Evolutionary conservation across 2,113 vertebrate species (phyloP).

Genomic region (Falcunculus frontatus): DNA sequence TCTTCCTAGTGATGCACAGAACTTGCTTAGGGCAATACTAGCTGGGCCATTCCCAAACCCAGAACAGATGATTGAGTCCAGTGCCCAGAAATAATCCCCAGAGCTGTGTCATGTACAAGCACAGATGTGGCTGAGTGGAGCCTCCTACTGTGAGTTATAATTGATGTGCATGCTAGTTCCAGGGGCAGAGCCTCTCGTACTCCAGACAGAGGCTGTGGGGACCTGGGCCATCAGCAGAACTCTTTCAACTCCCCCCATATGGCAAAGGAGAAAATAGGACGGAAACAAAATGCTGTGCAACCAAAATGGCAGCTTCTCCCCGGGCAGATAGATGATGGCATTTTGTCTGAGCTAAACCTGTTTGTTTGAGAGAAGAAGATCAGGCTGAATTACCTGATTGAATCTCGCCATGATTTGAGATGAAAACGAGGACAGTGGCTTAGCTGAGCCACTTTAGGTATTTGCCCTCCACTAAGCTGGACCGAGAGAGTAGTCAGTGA

Average conservation of each 20-base stretch:
- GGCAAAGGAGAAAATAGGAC: neutral
- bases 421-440: neutral
- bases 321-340: neutral
- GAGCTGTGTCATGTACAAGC: neutral
- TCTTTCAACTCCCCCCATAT: neutral
- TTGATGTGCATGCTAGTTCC: neutral
- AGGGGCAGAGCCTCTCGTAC: neutral
- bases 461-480: neutral
- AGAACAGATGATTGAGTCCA: neutral
- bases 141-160: neutral
- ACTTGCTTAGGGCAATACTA: neutral
- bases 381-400: neutral
- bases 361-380: neutral
- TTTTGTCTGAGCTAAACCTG: neutral
- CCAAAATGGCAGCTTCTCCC: neutral
- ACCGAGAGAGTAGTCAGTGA: neutral
- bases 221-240: neutral
- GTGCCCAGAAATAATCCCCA: neutral
- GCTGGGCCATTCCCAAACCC: neutral
- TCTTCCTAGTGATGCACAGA: neutral
- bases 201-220: neutral
- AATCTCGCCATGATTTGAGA: neutral
- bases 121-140: neutral
- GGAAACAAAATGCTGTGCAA: neutral
- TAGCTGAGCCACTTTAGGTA: neutral